Conservation (phyloP, 2,888 invertebrate genomes). For the Drosophila falleni region DNA sequence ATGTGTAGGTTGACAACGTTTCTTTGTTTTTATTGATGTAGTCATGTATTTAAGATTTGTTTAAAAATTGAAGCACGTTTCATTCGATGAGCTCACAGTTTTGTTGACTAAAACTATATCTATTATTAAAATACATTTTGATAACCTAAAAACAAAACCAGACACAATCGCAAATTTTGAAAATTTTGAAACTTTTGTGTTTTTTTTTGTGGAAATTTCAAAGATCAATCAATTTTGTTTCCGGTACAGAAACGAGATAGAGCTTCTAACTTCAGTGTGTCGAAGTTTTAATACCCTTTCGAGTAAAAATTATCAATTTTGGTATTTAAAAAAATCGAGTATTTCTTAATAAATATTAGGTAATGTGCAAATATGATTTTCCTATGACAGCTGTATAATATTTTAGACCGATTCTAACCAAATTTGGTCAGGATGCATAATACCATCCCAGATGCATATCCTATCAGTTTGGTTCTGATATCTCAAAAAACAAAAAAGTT, state of each 20-base stretch:
- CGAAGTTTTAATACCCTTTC: background rate
- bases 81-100: constrained; percentile 15
- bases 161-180: background rate
- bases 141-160: background rate
- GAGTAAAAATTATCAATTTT: too few relatives aligned
- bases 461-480: too few relatives aligned
- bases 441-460: too few relatives aligned
- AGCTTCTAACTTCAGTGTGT: background rate
- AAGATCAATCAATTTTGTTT: constrained; percentile 4
- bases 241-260: background rate
- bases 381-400: too few relatives aligned
- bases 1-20: constrained; percentile 10
- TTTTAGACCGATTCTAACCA: too few relatives aligned
- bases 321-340: too few relatives aligned
- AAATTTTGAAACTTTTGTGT: background rate
- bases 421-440: too few relatives aligned
- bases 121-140: constrained; percentile 3
- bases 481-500: too few relatives aligned
- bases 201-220: constrained; percentile 2
- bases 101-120: constrained; percentile 16
- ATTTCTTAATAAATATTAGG: too few relatives aligned
- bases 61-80: constrained; percentile 54
- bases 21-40: constrained; percentile 13
- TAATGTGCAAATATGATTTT: too few relatives aligned
- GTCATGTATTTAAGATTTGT: constrained; percentile 9